Base-by-base conservation (phyloP, 2,888 invertebrate species). In the Ethmia dodecea region DNA sequence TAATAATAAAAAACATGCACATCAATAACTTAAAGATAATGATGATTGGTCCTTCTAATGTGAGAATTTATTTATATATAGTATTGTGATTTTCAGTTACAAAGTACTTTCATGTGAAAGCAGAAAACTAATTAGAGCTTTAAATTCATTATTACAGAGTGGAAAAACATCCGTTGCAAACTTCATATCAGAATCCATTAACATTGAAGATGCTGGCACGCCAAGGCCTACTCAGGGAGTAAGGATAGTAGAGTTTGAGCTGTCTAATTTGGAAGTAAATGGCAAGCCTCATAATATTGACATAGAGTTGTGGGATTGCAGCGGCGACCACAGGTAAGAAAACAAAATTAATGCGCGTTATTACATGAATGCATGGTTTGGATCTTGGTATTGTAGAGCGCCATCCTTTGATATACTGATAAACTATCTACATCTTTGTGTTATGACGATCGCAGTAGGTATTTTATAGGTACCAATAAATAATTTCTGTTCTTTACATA, bases 291-390 rank as follows among this genome's bases (percentile, higher is more conserved):
- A 72, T 6, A 90, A 88, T 49, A 87, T 89, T 14, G 93, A 94
- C 54, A 89, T 94, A 24, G 93, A 94, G 72, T 69, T 94, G 29
- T 94, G 94, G 93, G 94, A 94, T 61, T 91, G 92, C 69, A 93
- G 93, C 61, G 94, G 94, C 10, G 92, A 93, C 63, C 87, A 88
- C 51, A 92, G 89, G 93, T 93, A 86, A 37, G 39, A n/a, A n/a
- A n/a, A n/a, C n/a, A n/a, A n/a, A n/a, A n/a, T n/a, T 44, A 27
- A 10, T 13, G 22, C 22, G 8, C 9, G n/a, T 22, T 22, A 18
- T 18, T 18, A 8, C 8, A 18, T 18, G 18, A n/a, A n/a, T 18
- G 18, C 8, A 18, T 5, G 18, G 8, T 18, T 18, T 8, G 5
- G 8, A 18, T 5, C 18, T 18, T 18, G 5, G 18, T 35, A 14